These are phyloP conservation scores for Stegophylla sp. DNA, from an alignment of 2,888 invertebrate genomes.

Conservation along the genomic window DNA sequence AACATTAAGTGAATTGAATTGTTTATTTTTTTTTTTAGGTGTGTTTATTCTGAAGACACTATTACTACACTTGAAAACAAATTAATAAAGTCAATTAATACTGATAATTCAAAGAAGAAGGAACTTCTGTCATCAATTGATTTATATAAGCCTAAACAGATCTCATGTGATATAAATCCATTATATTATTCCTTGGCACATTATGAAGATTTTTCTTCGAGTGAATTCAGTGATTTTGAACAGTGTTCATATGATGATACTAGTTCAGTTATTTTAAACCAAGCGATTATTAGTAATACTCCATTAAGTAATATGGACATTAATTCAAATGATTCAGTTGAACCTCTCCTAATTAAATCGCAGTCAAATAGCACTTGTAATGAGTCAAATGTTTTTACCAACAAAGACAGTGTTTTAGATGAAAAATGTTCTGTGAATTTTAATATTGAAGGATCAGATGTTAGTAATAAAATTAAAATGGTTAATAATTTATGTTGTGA, in stretches of 20 bases:
- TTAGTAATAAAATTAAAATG: slow-evolving; percentile 74
- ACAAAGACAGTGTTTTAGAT: slow-evolving; percentile 18
- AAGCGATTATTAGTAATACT: slow-evolving; percentile 2
- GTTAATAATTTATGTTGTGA: slow-evolving; percentile 10
- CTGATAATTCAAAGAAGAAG: slow-evolving; percentile 4
- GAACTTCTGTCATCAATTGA: slow-evolving; percentile 17
- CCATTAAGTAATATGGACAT: slow-evolving; percentile 31
- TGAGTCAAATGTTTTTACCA: not conserved
- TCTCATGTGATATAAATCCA: slow-evolving; percentile 54
- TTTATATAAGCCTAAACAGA: slow-evolving; percentile 35
- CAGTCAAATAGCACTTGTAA: slow-evolving; percentile 22
- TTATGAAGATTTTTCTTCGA: slow-evolving; percentile 52
- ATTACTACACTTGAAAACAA: slow-evolving; percentile 44
- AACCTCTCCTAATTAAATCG: slow-evolving; percentile 7
- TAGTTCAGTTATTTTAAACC: slow-evolving; percentile 38
- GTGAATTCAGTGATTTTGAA: slow-evolving; percentile 52
- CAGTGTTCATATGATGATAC: slow-evolving; percentile 17
- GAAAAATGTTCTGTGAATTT: slow-evolving; percentile 65
- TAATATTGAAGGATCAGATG: slow-evolving; percentile 80
- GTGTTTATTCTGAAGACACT: slow-evolving; percentile 41
- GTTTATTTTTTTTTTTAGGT: slow-evolving; percentile 24
- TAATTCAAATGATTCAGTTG: slow-evolving; percentile 26
- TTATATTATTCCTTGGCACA: slow-evolving; percentile 52
- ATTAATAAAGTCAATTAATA: slow-evolving; percentile 40
- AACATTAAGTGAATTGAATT: not conserved